Percentiles rank a stretch among this genome's conserved stretches.
Evolutionary conservation across 2,888 invertebrate genomes (phyloP).

Genomic region (Sphecodes monilicornis): DNA sequence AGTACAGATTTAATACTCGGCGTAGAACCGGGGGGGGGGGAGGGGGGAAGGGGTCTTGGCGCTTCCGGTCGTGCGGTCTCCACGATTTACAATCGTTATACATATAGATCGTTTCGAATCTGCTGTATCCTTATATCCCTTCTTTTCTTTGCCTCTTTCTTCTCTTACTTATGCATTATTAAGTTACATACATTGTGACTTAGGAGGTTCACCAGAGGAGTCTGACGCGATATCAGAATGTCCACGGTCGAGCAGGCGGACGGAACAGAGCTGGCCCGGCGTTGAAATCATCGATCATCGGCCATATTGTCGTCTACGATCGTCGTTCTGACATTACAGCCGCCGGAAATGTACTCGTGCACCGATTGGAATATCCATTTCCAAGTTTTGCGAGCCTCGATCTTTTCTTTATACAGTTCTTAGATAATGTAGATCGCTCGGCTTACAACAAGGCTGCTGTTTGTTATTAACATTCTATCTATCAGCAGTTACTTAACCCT

Average conservation of each 20-base stretch:
- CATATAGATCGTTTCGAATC: neutral
- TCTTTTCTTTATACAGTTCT: neutral
- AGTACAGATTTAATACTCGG: conserved; percentile 80
- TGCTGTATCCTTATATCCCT: neutral
- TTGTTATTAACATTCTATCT: too few relatives aligned
- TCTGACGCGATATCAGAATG: conserved; percentile 56
- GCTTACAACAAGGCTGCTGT: neutral
- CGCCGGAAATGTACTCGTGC: neutral
- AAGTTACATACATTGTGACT: conserved; percentile 54
- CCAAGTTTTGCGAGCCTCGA: neutral
- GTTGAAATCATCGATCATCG: neutral
- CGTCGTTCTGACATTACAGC: neutral
- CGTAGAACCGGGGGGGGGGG: conserved; percentile 69
- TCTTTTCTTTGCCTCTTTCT: conserved; percentile 4
- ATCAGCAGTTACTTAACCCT: too few relatives aligned
- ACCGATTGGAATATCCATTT: neutral
- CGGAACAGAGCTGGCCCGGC: conserved; percentile 68
- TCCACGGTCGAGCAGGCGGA: conserved; percentile 68
- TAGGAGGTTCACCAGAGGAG: conserved; percentile 57
- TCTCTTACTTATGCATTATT: conserved; percentile 16
- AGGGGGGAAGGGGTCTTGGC: conserved; percentile 72
- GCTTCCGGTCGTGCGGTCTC: conserved; percentile 28
- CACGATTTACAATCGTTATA: conserved; percentile 7
- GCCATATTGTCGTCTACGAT: neutral
- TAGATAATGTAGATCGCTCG: neutral